These are phyloP conservation scores for Paraescarpia echinospica DNA, from an alignment of 1,140 invertebrate species.

Conservation along the genomic window DNA sequence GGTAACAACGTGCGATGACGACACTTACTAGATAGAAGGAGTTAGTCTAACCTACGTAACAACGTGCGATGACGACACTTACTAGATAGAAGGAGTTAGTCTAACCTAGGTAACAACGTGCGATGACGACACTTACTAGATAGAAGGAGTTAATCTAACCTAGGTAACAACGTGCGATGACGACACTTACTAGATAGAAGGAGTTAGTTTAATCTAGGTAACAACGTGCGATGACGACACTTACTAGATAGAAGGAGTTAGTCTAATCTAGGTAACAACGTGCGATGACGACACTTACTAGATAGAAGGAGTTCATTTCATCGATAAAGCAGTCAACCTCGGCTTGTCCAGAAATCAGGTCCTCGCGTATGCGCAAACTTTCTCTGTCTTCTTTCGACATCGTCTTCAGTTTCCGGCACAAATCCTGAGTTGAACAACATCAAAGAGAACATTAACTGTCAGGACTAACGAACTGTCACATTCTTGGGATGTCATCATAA, in stretches of 20 bases:
- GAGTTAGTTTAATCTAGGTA: slow-evolving; percentile 29
- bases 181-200: slow-evolving; percentile 35
- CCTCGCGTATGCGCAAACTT: slow-evolving; percentile 31
- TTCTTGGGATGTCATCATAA: neutral
- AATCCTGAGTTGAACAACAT: neutral
- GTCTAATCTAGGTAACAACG: neutral
- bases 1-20: no score
- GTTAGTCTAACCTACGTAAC: neutral
- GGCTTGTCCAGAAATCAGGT: slow-evolving; percentile 29
- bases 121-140: no score
- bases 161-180: neutral
- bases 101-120: no score
- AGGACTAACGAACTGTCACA: neutral
- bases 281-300: slow-evolving; percentile 32
- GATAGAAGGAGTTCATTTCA: slow-evolving; percentile 32
- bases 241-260: no score
- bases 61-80: slow-evolving; percentile 9
- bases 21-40: no score
- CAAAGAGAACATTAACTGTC: neutral
- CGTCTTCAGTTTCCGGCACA: no score
- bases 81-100: slow-evolving; percentile 36
- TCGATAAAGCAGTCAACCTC: slow-evolving; percentile 39
- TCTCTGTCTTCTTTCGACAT: neutral
- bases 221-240: no score
- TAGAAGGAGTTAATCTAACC: no score